phyloP scores from a whole-genome alignment of 1,140 invertebrate genomes.

The Zaprionus ghesquierei region DNA sequence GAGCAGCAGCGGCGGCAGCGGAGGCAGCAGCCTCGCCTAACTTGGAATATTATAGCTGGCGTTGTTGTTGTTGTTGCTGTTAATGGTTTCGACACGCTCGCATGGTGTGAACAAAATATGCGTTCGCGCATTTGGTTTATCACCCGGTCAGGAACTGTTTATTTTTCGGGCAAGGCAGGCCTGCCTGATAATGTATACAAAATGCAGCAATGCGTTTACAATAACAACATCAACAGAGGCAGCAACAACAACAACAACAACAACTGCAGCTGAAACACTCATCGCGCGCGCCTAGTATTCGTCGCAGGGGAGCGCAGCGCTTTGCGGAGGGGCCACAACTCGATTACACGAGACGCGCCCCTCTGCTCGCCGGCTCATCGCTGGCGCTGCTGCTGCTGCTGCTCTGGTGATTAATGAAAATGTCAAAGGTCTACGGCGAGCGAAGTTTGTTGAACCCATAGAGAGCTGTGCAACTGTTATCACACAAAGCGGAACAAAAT shows the following conservation, averaged over 20 bases:
- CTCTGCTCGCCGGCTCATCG: neutral
- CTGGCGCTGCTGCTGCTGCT: neutral
- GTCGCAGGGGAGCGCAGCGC: neutral
- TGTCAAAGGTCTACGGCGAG: constrained; percentile 65
- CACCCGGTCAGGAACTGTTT: constrained; percentile 50
- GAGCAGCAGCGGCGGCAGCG: no score
- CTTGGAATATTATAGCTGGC: constrained; percentile 31
- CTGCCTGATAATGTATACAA: constrained; percentile 69
- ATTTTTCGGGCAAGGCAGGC: constrained; percentile 44
- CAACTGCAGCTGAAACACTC: neutral
- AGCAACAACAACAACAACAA: neutral
- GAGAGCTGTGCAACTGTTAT: no score
- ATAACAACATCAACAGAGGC: constrained; percentile 40
- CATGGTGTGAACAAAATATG: constrained; percentile 74
- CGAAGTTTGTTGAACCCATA: constrained; percentile 43
- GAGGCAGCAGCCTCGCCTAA: constrained; percentile 54
- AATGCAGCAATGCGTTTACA: constrained; percentile 58
- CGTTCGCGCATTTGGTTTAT: constrained; percentile 66
- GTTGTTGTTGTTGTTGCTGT: constrained; percentile 46
- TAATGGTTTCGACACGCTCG: constrained; percentile 64
- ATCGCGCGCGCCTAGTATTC: neutral
- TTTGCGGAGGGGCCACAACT: neutral
- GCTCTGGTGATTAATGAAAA: constrained; percentile 70
- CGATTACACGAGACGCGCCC: constrained; percentile 30
- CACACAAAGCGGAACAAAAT: constrained; percentile 54